Conservation (phyloP, 2,113 vertebrate genomes). For the Notothenia coriiceps region DNA sequence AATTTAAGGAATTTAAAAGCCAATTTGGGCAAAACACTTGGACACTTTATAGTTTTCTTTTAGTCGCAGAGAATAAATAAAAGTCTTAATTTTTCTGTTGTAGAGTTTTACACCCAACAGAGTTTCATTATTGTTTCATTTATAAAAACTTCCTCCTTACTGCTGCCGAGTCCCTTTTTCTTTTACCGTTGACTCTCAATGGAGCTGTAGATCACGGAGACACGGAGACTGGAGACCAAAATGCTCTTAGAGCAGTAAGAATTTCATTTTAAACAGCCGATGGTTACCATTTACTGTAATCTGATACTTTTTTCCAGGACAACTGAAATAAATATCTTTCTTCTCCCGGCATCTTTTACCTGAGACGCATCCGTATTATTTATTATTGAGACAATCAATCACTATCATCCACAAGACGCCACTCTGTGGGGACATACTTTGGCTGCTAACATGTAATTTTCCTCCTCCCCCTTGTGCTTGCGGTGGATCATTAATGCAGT, state of each 20-base stretch:
- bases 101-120: not conserved
- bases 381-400: slow-evolving; percentile 64
- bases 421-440: not conserved
- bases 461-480: slow-evolving; percentile 21
- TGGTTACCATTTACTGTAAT: slow-evolving; percentile 11
- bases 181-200: not conserved
- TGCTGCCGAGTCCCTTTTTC: not conserved
- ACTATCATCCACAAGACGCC: slow-evolving; percentile 48
- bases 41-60: not conserved
- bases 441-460: slow-evolving; percentile 1
- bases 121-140: slow-evolving; percentile 4
- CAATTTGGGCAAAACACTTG: not conserved
- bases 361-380: slow-evolving; percentile 30
- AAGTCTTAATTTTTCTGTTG: not conserved
- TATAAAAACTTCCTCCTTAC: not conserved
- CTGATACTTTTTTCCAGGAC: slow-evolving; percentile 6
- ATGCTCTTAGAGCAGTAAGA: not conserved
- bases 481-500: slow-evolving; percentile 45
- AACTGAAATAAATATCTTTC: slow-evolving; percentile 22
- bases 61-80: not conserved
- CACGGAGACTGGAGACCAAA: not conserved
- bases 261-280: slow-evolving; percentile 13
- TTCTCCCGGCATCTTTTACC: slow-evolving; percentile 23
- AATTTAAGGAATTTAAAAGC: not conserved
- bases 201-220: not conserved